Conservation (phyloP, 2,888 invertebrate species). For the Neoitamus cyanurus region DNA sequence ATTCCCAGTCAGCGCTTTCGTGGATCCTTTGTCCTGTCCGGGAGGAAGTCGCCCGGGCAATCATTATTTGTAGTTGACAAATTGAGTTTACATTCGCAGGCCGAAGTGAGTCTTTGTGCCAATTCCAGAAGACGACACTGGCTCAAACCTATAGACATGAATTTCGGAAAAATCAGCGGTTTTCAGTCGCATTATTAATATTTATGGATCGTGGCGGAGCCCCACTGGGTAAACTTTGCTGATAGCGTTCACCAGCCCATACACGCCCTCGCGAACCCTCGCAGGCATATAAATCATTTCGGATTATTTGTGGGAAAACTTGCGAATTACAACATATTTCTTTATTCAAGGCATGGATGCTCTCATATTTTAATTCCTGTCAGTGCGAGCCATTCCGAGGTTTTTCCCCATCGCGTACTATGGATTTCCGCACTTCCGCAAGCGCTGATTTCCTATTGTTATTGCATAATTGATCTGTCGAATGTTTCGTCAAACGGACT, state of each 20-base stretch:
- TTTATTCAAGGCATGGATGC: background rate
- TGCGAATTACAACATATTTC: background rate
- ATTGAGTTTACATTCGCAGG: slow-evolving; percentile 15
- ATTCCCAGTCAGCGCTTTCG: slow-evolving; percentile 20
- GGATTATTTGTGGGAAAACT: slow-evolving; percentile 18
- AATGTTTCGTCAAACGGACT: background rate
- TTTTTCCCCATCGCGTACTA: background rate
- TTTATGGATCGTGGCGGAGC: slow-evolving; percentile 6
- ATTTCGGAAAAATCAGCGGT: background rate
- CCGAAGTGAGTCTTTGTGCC: background rate
- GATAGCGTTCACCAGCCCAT: background rate
- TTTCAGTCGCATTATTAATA: slow-evolving; percentile 20
- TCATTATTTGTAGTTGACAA: slow-evolving; percentile 21
- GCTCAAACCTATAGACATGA: background rate
- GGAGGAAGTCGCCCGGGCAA: background rate
- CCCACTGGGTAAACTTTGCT: background rate
- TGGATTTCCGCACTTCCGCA: background rate
- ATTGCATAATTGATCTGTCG: background rate
- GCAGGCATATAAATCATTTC: background rate
- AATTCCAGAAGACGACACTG: background rate
- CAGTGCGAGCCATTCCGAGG: background rate
- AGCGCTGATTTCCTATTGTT: background rate
- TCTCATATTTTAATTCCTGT: background rate
- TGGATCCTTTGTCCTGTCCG: background rate
- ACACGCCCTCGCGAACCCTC: background rate